Evolutionary conservation across 2,888 invertebrate genomes (phyloP).

Genomic region (Spatulosminthurus flaviceps): DNA sequence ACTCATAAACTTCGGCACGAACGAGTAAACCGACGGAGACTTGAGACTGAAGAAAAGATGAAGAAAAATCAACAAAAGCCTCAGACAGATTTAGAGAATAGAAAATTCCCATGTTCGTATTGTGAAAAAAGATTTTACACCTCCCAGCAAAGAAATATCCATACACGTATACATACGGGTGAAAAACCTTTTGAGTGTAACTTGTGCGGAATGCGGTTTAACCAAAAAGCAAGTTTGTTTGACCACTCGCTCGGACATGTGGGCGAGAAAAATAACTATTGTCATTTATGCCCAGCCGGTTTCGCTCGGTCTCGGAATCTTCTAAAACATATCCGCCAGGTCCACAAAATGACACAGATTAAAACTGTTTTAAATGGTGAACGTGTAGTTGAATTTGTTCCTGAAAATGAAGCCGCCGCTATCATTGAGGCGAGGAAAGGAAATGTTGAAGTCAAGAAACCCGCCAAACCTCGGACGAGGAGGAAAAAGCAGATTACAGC

Average conservation of each 20-base stretch:
- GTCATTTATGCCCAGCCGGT: constrained; percentile 28
- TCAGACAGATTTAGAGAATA: constrained; percentile 26
- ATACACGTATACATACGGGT: constrained; percentile 29
- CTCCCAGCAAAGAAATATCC: constrained; percentile 30
- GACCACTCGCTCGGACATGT: constrained; percentile 35
- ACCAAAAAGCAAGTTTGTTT: constrained; percentile 31
- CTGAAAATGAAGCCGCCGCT: constrained; percentile 37
- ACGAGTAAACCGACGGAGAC: neutral
- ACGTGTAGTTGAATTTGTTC: constrained; percentile 32
- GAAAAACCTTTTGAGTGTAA: constrained; percentile 35
- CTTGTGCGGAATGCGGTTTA: constrained; percentile 37
- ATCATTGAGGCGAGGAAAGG: constrained; percentile 33
- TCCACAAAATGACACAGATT: constrained; percentile 41
- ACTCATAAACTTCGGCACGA: constrained; percentile 32
- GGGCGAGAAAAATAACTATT: constrained; percentile 37
- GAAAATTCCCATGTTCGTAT: constrained; percentile 30
- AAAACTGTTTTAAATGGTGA: constrained; percentile 39
- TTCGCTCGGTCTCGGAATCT: constrained; percentile 36
- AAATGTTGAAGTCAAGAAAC: constrained; percentile 26
- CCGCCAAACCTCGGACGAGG: neutral
- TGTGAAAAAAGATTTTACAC: constrained; percentile 41
- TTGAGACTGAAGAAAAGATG: neutral
- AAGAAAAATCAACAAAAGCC: constrained; percentile 1
- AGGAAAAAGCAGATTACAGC: neutral
- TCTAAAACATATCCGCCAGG: constrained; percentile 40